Conservation (phyloP, 2,888 invertebrate species). For the Yponomeuta malinellus region DNA sequence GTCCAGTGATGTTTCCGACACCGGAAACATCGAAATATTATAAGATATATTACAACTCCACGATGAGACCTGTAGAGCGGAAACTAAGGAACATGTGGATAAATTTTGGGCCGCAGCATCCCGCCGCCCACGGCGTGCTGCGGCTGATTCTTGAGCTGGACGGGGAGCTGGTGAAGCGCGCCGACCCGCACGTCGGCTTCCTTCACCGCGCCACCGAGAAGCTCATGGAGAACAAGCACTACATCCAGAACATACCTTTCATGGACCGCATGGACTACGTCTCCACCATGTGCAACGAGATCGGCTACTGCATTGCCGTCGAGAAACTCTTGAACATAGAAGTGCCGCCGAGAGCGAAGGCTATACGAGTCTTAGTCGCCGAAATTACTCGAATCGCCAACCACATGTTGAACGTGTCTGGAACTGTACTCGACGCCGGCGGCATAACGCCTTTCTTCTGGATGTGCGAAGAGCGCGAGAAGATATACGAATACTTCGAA, state of each 20-base stretch:
- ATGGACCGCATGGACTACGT: conserved; percentile 93
- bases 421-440: conserved; percentile 87
- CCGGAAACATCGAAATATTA: conserved; percentile 51
- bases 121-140: conserved; percentile 93
- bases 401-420: conserved; percentile 84
- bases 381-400: conserved; percentile 88
- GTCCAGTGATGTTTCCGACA: conserved; percentile 76
- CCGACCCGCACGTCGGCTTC: conserved; percentile 91
- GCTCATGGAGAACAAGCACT: conserved; percentile 92
- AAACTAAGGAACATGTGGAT: conserved; percentile 79
- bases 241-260: conserved; percentile 87
- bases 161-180: conserved; percentile 85
- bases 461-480: conserved; percentile 93
- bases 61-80: conserved; percentile 68
- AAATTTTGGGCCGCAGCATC: conserved; percentile 94
- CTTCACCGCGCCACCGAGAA: conserved; percentile 94
- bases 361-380: conserved; percentile 83
- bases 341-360: conserved; percentile 85
- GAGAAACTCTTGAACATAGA: conserved; percentile 89
- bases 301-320: conserved; percentile 84
- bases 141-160: conserved; percentile 87
- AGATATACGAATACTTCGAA: conserved; percentile 90
- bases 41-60: conserved; percentile 48
- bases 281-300: conserved; percentile 89
- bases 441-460: conserved; percentile 94